Evolutionary conservation across 2,797 vertebrate species (phyloP), one percentile per base, ranked within the genome.

Genomic region (Pelobates cultripes): DNA sequence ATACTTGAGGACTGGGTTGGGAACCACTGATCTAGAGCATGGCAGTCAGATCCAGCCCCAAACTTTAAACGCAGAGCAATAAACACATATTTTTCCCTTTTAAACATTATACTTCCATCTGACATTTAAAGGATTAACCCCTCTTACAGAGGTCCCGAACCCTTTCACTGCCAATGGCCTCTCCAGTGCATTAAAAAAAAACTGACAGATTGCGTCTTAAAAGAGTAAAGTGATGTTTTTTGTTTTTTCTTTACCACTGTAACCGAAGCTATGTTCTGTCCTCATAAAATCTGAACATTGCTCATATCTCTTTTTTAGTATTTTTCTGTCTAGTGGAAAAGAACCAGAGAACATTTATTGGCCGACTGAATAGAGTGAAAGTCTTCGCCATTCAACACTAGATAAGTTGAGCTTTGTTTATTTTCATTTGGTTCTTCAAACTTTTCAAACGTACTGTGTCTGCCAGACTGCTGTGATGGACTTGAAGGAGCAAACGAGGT

Each of bases 401-500:
- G 87, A 86, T 82, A 87, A 89, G 85, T 84, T 87, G 89, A 88
- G 81, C 80, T 86, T 88, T 89, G 87, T 90, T 90, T 90, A 85
- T 91, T 90, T 92, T 88, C 80, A 3, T 87, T 86, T 70, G 84
- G 83, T 73, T 69, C 76, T 17, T 84, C 83, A 51, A 87, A 89
- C 85, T 28, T 76, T 83, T 81, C 74, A 0, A 4, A 57, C 79
- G 15, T 82, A 64, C 1, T 17, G 28, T 0, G 61, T 51, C 7
- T 6, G 80, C 73, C 74, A 69, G 82, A 80, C 75, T 74, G 75
- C 4, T 80, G 68, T 51, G 3, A 89, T 90, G 84, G 85, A 85
- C 89, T 91, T 91, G 91, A 90, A 88, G 86, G 84, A 90, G 76
- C 75, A 89, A 86, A 91, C 89, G 88, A 92, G 91, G 88, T 81